Conservation (phyloP, 2,113 vertebrate genomes). For the Platichthys flesus region DNA sequence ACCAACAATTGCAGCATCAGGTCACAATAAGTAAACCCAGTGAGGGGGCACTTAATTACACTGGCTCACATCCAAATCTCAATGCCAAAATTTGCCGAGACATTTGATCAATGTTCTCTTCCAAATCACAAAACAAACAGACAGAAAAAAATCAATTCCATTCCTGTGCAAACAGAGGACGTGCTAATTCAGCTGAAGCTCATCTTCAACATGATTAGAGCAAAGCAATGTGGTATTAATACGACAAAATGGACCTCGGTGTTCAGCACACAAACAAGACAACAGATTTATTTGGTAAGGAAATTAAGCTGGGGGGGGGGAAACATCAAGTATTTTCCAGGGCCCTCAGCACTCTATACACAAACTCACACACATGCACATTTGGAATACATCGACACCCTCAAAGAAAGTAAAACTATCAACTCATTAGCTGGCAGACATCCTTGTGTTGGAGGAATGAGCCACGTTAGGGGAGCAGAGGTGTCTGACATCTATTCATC, state of each 20-base stretch:
- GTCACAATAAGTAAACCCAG: not conserved
- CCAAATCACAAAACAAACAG: not conserved
- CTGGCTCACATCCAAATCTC: not conserved
- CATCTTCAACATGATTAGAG: slow-evolving; percentile 41
- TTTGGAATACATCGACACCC: not conserved
- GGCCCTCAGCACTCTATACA: not conserved
- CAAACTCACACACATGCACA: not conserved
- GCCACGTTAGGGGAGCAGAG: not conserved
- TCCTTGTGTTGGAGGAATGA: slow-evolving; percentile 8
- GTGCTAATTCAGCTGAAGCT: slow-evolving; percentile 37
- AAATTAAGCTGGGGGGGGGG: not conserved
- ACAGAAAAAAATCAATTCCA: slow-evolving; percentile 2
- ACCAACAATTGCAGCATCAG: not conserved
- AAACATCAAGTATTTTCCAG: slow-evolving; percentile 13
- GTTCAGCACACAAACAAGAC: slow-evolving; percentile 18
- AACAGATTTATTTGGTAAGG: slow-evolving; percentile 12
- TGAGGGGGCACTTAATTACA: not conserved
- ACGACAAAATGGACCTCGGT: slow-evolving; percentile 21
- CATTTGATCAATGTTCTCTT: slow-evolving; percentile 12
- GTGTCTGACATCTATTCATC: slow-evolving; percentile 35
- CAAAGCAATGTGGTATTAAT: slow-evolving; percentile 7
- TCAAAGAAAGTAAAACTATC: slow-evolving; percentile 7
- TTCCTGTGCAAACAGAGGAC: slow-evolving; percentile 9
- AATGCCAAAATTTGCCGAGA: slow-evolving; percentile 12
- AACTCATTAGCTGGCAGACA: slow-evolving; percentile 39